Base-by-base conservation (phyloP, 2,888 invertebrate genomes). In the Holacanthella duospinosa region DNA sequence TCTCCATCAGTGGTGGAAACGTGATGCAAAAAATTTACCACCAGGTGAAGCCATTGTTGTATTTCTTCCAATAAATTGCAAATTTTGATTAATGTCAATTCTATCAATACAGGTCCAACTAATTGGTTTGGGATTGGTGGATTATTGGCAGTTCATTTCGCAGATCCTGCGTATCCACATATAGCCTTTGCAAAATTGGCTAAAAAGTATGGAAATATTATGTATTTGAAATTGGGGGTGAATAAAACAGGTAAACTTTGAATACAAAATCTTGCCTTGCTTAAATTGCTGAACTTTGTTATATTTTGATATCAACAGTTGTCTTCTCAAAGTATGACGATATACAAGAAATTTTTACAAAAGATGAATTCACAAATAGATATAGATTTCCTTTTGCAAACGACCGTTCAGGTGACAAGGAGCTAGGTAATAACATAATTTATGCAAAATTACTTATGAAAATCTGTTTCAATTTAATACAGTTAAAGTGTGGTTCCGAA, bases 101-200 rank as follows among this genome's bases (percentile, higher is more conserved):
- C n/a, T n/a, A n/a, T n/a, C n/a, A n/a, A n/a, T n/a, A n/a, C n/a
- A 63, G 64, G 64, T 24, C 64, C 64, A 27, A 43, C 9, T 6
- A 25, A n/a, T 27, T 64, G 60, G 60, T 60, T 60, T 3, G 12
- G 60, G 12, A 44, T 64, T 26, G 64, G 64, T 43, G 60, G 60
- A 21, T 27, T 60, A 12, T 9, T 60, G 1, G 21, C 60, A 28
- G 9, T 64, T 2, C n/a, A 28, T 6, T n/a, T 43, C 1, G 55
- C 48, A 24, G 57, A 64, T 53, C 43, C 60, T 1, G 26, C 29
- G 19, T 56, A 60, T 43, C 55, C 60, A 4, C 56, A 61, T 25
- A 27, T 43, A 9, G 64, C 60, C 6, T 36, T 64, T 16, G 53
- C 29, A 9, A 64, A 60, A 12, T 29, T 64, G 24, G 60, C 60